Evolutionary conservation across 2,888 invertebrate genomes (phyloP).

Genomic region (Apeira syringaria): DNA sequence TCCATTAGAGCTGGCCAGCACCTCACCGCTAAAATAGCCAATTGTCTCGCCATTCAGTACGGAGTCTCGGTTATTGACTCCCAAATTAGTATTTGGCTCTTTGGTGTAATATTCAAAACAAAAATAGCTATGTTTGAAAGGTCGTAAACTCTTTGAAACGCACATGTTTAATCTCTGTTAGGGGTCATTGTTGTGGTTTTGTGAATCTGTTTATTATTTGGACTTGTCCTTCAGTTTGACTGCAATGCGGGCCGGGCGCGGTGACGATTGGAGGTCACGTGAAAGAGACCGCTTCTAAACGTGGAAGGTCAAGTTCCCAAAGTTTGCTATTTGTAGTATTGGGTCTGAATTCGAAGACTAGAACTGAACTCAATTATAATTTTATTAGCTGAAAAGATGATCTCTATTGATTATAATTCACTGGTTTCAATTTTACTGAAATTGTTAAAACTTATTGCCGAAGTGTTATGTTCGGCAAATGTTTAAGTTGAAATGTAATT

Average conservation of each 20-base stretch:
- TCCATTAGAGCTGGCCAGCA: slow-evolving; percentile 42
- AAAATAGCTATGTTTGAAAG: slow-evolving; percentile 26
- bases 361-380: slow-evolving; percentile 40
- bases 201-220: slow-evolving; percentile 52
- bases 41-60: slow-evolving; percentile 46
- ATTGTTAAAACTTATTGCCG: slow-evolving; percentile 10
- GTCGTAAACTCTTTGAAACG: slow-evolving; percentile 38
- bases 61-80: slow-evolving; percentile 36
- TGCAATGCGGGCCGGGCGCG: slow-evolving; percentile 73
- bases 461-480: slow-evolving; percentile 2
- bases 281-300: slow-evolving; percentile 52
- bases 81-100: slow-evolving; percentile 45
- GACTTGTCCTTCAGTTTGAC: slow-evolving; percentile 64
- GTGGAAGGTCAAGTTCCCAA: slow-evolving; percentile 74
- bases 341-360: slow-evolving; percentile 46
- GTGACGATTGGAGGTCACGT: slow-evolving; percentile 37
- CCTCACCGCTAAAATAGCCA: slow-evolving; percentile 45
- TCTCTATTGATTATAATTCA: slow-evolving; percentile 16
- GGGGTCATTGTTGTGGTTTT: slow-evolving; percentile 26
- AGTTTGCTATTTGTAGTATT: slow-evolving; percentile 61
- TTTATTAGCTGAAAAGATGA: slow-evolving; percentile 11
- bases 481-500: slow-evolving; percentile 7
- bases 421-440: slow-evolving; percentile 15
- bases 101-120: slow-evolving; percentile 33
- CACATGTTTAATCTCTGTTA: slow-evolving; percentile 32